A percentile compares a stretch with the other conserved stretches of the same genome.
phyloP scores from a whole-genome alignment of 2,113 vertebrate genomes.

The Athene noctua region DNA sequence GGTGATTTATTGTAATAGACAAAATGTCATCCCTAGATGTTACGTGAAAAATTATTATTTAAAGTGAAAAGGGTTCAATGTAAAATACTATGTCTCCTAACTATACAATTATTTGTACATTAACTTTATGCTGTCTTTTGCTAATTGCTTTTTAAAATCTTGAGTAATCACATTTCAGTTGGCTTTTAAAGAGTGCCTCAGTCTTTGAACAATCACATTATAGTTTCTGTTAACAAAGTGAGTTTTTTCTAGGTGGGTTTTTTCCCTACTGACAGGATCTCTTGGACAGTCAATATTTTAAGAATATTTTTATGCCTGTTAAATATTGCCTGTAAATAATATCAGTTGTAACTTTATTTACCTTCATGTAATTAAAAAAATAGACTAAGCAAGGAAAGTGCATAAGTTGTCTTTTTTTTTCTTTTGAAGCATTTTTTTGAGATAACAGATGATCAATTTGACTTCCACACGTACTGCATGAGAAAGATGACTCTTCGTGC shows the following conservation, averaged over 20 bases:
- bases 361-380: not conserved
- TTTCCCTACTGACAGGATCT: not conserved
- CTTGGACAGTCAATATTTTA: not conserved
- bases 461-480: conserved; percentile 83
- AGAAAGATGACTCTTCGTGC: conserved; percentile 83
- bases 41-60: not conserved
- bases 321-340: not conserved
- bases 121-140: not conserved
- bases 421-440: conserved; percentile 81
- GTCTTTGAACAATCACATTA: not conserved
- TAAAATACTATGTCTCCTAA: not conserved
- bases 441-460: conserved; percentile 82
- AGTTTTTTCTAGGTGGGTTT: not conserved
- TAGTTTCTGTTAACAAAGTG: not conserved
- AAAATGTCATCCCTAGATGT: not conserved
- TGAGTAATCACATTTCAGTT: not conserved
- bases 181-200: not conserved
- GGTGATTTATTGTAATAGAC: not conserved
- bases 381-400: not conserved
- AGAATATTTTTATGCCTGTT: not conserved
- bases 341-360: not conserved
- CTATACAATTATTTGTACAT: not conserved
- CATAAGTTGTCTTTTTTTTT: not conserved
- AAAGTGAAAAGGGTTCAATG: not conserved
- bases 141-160: not conserved